Evolutionary conservation across 2,113 vertebrate species (phyloP).

Genomic region (Heterotis niloticus): DNA sequence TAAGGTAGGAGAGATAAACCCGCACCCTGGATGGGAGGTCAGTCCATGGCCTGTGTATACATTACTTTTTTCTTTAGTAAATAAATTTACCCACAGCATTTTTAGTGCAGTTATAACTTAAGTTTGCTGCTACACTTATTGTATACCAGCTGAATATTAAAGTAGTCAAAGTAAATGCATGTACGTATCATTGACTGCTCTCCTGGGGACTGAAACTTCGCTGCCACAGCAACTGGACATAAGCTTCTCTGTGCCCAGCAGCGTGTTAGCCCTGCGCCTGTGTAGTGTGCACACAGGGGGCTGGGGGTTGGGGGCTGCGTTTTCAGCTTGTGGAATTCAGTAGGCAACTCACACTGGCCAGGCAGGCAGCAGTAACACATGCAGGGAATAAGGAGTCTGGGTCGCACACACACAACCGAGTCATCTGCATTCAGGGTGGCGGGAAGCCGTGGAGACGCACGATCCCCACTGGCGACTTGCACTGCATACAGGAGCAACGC

Average conservation of each 20-base stretch:
- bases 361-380: not conserved
- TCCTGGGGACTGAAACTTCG: too few relatives aligned
- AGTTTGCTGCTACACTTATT: too few relatives aligned
- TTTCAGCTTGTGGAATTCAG: not conserved
- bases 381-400: not conserved
- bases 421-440: not conserved
- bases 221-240: not conserved
- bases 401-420: not conserved
- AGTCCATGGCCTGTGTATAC: too few relatives aligned
- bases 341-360: not conserved
- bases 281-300: not conserved
- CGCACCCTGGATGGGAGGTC: too few relatives aligned
- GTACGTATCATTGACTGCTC: too few relatives aligned
- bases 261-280: not conserved
- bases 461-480: not conserved
- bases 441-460: not conserved
- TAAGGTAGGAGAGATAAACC: too few relatives aligned
- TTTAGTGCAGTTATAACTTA: too few relatives aligned
- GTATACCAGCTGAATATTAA: too few relatives aligned
- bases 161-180: too few relatives aligned
- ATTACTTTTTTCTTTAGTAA: too few relatives aligned
- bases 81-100: too few relatives aligned
- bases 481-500: not conserved
- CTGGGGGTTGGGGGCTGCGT: not conserved
- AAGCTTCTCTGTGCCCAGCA: not conserved